Conservation (phyloP, 2,888 invertebrate genomes). For the Aradus depressus region DNA sequence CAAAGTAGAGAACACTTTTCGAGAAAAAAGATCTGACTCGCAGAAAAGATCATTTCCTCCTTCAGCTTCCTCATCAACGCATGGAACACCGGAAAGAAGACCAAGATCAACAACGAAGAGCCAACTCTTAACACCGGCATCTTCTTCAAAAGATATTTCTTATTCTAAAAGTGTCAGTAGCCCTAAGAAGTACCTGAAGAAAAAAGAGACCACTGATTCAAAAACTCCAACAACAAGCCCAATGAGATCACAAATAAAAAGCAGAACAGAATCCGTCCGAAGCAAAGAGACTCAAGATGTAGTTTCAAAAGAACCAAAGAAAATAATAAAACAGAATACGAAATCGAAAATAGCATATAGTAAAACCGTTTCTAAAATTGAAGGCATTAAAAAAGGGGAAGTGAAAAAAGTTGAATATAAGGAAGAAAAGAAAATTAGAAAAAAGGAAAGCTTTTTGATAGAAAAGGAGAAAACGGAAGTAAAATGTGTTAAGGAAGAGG, state of each 20-base stretch:
- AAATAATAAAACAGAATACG: background rate
- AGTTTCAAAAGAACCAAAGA: background rate
- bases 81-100: conserved; percentile 24
- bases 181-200: background rate
- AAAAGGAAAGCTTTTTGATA: background rate
- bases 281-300: background rate
- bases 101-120: conserved; percentile 1
- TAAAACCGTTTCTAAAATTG: too few relatives aligned
- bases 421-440: background rate
- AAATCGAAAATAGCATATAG: conserved; percentile 6
- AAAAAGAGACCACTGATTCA: background rate
- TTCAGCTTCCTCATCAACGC: conserved; percentile 18
- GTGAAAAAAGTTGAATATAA: too few relatives aligned
- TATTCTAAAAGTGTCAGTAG: background rate
- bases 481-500: background rate
- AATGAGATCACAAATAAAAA: background rate
- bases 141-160: conserved; percentile 5
- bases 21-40: conserved; percentile 23
- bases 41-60: conserved; percentile 1
- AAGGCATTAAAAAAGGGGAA: too few relatives aligned
- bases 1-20: conserved; percentile 38
- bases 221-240: background rate
- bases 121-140: background rate
- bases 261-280: background rate
- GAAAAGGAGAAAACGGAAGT: background rate